These are phyloP conservation scores for Scaptomyza montana DNA, from an alignment of 1,140 invertebrate genomes.

Conservation along the genomic window DNA sequence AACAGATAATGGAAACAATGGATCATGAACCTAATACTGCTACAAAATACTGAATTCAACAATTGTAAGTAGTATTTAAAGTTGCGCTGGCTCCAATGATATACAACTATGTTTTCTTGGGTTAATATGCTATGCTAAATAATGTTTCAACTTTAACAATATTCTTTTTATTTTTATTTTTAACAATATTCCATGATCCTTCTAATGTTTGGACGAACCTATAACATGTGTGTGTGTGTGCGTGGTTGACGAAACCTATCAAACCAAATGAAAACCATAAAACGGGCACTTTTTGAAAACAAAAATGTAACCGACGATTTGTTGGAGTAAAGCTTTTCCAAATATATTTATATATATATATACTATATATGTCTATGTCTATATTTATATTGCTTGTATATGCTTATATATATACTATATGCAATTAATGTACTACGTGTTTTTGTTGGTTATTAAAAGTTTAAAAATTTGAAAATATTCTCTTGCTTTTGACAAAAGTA, in stretches of 20 bases:
- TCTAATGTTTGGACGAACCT: conserved; percentile 37
- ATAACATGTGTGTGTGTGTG: conserved; percentile 50
- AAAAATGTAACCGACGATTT: conserved; percentile 48
- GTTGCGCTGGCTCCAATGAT: conserved; percentile 53
- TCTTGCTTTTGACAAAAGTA: conserved; percentile 34
- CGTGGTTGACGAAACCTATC: conserved; percentile 57
- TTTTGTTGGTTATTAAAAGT: conserved; percentile 35
- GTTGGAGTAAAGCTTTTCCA: conserved; percentile 68
- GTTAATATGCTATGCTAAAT: conserved; percentile 59
- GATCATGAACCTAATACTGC: conserved; percentile 70
- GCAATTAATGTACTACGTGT: conserved; percentile 47
- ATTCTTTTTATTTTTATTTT: conserved; percentile 26
- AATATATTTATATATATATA: conserved; percentile 39
- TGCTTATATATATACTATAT: conserved; percentile 44
- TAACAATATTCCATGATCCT: conserved; percentile 69
- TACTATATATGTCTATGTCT: conserved; percentile 22
- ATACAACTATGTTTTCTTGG: conserved; percentile 35
- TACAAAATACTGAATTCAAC: conserved; percentile 72
- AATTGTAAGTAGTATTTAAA: conserved; percentile 66
- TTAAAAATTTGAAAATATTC: conserved; percentile 49
- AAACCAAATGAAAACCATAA: conserved; percentile 57
- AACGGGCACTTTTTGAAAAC: conserved; percentile 57
- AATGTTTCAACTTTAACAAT: conserved; percentile 78
- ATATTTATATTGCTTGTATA: conserved; percentile 21
- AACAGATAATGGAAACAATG: conserved; percentile 80